Evolutionary conservation across 1,140 invertebrate species (phyloP), one percentile per base, ranked within the genome.

Genomic region (Heliothis virescens): DNA sequence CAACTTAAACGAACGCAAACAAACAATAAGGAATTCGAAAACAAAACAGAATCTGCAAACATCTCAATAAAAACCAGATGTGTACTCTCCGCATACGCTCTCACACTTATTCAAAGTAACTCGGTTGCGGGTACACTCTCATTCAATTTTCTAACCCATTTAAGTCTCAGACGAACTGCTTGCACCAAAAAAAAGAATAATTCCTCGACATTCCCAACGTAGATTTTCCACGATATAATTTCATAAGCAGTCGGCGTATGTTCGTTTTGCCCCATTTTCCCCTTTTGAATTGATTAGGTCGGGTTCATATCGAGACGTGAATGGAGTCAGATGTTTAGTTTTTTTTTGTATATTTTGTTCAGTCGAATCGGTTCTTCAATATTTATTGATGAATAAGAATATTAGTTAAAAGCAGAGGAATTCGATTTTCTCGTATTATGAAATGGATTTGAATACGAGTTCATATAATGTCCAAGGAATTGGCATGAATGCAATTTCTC

Each of bases 61-160:
- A 75, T 81, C 63, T 65, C 78, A 83, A 82, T 82, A 82, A 81
- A 85, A 84, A 77, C 63, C 83, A 79, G 82, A 84, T 79, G 82
- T 80, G 79, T 79, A 76, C 57, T 62, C 73, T 62, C 73, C 81
- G 88, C 82, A 86, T 83, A 90, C 85, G 83, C 85, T 83, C 88
- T 85, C 86, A 86, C 89, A 91, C 87, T 92, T 90, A 91, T 87
- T 89, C 87, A 90, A 88, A 83, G 82, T 87, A 85, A 89, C 88
- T 81, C 82, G 87, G 85, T 89, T 86, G 86, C 75, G 63, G 86
- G 85, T 86, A 84, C 85, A 84, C 81, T 83, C 84, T 91, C 89
- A 94, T 92, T 94, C 91, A 93, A 94, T 94, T 94, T 94, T 94
- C 91, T 93, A 94, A 94, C 92, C 92, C 91, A 94, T 94, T 94